Conservation (phyloP, 2,888 invertebrate species). For the Spisula solida region DNA sequence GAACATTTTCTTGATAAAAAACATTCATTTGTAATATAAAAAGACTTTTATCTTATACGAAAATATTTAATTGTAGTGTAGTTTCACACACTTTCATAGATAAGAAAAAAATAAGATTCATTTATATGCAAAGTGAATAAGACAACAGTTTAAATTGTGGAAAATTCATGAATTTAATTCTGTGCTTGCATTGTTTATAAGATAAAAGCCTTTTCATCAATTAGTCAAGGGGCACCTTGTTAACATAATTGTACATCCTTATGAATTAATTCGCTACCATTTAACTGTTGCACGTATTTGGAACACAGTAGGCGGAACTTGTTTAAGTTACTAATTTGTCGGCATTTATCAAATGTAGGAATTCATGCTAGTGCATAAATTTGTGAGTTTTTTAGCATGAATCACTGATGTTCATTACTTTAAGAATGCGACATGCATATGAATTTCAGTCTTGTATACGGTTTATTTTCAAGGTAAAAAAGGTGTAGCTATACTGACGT, state of each 20-base stretch:
- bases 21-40: too few relatives aligned
- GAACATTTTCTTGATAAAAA: too few relatives aligned
- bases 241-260: background rate
- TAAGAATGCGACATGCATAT: conserved; percentile 9
- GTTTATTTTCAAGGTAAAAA: background rate
- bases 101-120: too few relatives aligned
- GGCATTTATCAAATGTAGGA: conserved; percentile 3
- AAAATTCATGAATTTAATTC: too few relatives aligned
- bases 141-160: too few relatives aligned
- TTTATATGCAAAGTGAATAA: too few relatives aligned
- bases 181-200: background rate
- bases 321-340: conserved; percentile 11
- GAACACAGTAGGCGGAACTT: background rate
- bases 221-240: background rate
- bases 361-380: conserved; percentile 1
- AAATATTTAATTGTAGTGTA: too few relatives aligned
- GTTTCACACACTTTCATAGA: too few relatives aligned
- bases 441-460: background rate
- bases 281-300: background rate
- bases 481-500: background rate
- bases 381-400: background rate
- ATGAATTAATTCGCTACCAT: conserved; percentile 8
- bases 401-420: background rate
- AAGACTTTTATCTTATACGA: too few relatives aligned
- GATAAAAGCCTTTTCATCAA: background rate